Percentiles rank a stretch among this genome's conserved stretches.
These are phyloP conservation scores for Callithrix jacchus DNA, from an alignment of 2,113 vertebrate species.

Conservation along the genomic window DNA sequence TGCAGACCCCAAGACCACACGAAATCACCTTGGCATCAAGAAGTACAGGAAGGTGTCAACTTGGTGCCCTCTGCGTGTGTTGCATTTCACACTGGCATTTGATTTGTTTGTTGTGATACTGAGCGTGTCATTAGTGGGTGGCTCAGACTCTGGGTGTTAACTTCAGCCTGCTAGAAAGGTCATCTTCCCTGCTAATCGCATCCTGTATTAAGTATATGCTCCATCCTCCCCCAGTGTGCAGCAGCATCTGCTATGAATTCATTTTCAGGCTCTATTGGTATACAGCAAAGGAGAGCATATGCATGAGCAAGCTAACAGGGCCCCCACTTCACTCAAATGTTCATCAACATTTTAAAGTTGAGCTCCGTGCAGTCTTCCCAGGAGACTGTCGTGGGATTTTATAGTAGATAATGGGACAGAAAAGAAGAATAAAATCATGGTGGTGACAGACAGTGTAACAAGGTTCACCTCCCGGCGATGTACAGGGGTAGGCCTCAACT, in stretches of 20 bases:
- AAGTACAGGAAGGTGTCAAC: conserved; percentile 32
- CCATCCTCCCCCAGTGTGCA: background rate
- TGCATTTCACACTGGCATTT: background rate
- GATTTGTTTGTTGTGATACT: conserved; percentile 72
- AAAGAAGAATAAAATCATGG: background rate
- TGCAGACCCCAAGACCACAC: background rate
- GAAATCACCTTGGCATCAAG: conserved; percentile 11
- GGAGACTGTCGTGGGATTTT: conserved; percentile 52
- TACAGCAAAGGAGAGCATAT: conserved; percentile 35
- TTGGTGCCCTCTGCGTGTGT: background rate
- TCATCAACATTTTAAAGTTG: conserved; percentile 66
- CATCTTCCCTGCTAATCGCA: conserved; percentile 50
- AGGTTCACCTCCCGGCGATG: background rate
- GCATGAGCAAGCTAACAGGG: conserved; percentile 32
- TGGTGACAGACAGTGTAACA: background rate
- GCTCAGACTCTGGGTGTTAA: conserved; percentile 23
- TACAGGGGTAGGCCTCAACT: background rate
- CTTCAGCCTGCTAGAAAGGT: conserved; percentile 38
- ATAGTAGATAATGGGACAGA: conserved; percentile 62
- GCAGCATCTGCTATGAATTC: conserved; percentile 60
- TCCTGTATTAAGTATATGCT: conserved; percentile 34
- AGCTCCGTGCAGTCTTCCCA: conserved; percentile 9
- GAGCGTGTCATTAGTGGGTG: conserved; percentile 54
- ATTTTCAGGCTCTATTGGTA: conserved; percentile 27
- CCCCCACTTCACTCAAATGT: conserved; percentile 40